Evolutionary conservation across 2,888 invertebrate species (phyloP).

Genomic region (Allygus modestus): DNA sequence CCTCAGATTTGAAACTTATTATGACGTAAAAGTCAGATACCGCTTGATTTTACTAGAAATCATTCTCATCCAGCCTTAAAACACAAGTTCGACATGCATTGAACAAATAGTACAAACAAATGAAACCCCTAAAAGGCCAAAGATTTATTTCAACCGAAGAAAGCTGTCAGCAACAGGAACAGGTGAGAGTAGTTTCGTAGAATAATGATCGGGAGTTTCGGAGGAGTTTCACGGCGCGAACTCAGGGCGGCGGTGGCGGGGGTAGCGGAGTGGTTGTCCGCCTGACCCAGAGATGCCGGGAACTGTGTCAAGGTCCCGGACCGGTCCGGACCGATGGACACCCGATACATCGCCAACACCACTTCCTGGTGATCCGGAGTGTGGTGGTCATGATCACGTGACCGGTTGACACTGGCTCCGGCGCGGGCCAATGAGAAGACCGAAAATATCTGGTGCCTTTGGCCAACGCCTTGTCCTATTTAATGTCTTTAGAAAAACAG

Average conservation of each 20-base stretch:
- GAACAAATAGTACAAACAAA: no score
- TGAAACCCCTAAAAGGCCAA: no score
- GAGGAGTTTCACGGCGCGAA: background rate
- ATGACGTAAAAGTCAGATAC: no score
- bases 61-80: no score
- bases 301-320: conserved; percentile 38
- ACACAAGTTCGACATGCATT: no score
- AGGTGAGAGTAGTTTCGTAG: background rate
- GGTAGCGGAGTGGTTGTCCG: background rate
- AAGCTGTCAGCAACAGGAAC: no score
- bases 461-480: background rate
- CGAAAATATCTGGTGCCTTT: no score
- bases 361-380: background rate
- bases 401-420: background rate
- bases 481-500: no score
- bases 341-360: conserved; percentile 3
- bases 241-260: background rate
- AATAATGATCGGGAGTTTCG: background rate
- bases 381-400: conserved; percentile 1
- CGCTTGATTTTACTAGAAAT: no score
- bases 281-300: conserved; percentile 42
- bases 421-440: background rate
- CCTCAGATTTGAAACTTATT: no score
- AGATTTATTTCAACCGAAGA: no score
- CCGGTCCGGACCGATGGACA: conserved; percentile 15